Evolutionary conservation across 1,140 invertebrate species (phyloP).

Genomic region (Limonius californicus): DNA sequence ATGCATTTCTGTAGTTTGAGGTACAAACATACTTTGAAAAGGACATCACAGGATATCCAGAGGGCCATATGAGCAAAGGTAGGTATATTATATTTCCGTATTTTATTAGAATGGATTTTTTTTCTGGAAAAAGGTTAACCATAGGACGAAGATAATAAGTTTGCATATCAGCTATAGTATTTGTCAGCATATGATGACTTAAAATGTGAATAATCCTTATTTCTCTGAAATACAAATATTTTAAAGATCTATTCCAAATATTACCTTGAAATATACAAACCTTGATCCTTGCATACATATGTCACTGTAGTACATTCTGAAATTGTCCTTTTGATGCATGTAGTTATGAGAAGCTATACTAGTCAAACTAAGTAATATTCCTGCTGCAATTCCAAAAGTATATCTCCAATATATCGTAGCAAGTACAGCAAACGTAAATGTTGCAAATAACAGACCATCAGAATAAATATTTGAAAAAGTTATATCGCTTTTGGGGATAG

Average conservation of each 20-base stretch:
- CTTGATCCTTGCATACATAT: too few species aligned
- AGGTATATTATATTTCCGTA: background rate
- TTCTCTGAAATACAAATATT: background rate
- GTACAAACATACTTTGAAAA: too few species aligned
- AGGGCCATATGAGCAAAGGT: constrained; percentile 35
- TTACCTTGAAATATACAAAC: too few species aligned
- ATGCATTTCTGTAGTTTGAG: too few species aligned
- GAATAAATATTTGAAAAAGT: constrained; percentile 50
- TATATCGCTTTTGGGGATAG: constrained; percentile 38
- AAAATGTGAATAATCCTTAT: background rate
- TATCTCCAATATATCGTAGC: constrained; percentile 50
- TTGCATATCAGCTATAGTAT: background rate
- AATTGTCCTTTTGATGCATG: constrained; percentile 73
- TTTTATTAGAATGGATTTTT: background rate
- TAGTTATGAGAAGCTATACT: constrained; percentile 62
- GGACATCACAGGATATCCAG: background rate
- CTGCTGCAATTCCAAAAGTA: constrained; percentile 14
- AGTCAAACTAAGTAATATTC: background rate
- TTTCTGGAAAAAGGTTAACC: background rate
- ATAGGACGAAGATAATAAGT: background rate
- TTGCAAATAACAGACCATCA: constrained; percentile 51
- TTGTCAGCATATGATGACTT: background rate
- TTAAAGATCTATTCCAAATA: too few species aligned
- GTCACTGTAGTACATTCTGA: constrained; percentile 78
- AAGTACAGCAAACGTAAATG: constrained; percentile 51